Evolutionary conservation across 2,888 invertebrate genomes (phyloP).

Genomic region (Drosophila diplacantha): DNA sequence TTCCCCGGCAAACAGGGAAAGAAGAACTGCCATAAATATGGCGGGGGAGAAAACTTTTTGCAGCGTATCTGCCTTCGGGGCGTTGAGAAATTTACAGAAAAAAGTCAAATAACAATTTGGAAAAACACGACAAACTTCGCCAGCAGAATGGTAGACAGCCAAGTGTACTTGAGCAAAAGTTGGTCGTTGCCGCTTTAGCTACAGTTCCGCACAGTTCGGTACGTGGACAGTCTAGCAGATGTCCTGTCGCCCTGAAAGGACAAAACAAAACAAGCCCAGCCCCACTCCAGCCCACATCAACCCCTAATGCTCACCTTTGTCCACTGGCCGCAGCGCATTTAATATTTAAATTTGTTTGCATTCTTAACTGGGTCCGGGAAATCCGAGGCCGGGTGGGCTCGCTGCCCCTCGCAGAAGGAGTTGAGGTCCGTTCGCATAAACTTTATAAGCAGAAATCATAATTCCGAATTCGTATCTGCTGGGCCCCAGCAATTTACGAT

Average conservation of each 20-base stretch:
- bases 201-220: constrained; percentile 16
- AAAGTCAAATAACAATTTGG: constrained; percentile 68
- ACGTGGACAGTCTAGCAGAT: constrained; percentile 40
- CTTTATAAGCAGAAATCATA: constrained; percentile 60
- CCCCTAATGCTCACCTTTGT: constrained; percentile 24
- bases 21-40: constrained; percentile 64
- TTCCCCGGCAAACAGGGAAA: constrained; percentile 24
- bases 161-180: constrained; percentile 43
- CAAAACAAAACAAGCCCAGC: constrained; percentile 12
- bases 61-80: constrained; percentile 56
- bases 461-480: constrained; percentile 52
- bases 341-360: constrained; percentile 70
- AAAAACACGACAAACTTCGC: constrained; percentile 59
- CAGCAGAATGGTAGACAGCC: constrained; percentile 59
- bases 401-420: constrained; percentile 31
- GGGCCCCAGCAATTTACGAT: constrained; percentile 41
- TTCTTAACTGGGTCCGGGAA: constrained; percentile 52
- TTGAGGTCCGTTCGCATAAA: constrained; percentile 17
- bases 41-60: constrained; percentile 50
- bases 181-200: constrained; percentile 44
- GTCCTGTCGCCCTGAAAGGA: constrained; percentile 39
- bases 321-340: constrained; percentile 53
- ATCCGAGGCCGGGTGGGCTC: constrained; percentile 25
- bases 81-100: constrained; percentile 50
- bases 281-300: not conserved